A percentile compares a stretch with the other conserved stretches of the same genome.
phyloP scores from a whole-genome alignment of 1,140 invertebrate species.

The Drosophila murphyi region DNA sequence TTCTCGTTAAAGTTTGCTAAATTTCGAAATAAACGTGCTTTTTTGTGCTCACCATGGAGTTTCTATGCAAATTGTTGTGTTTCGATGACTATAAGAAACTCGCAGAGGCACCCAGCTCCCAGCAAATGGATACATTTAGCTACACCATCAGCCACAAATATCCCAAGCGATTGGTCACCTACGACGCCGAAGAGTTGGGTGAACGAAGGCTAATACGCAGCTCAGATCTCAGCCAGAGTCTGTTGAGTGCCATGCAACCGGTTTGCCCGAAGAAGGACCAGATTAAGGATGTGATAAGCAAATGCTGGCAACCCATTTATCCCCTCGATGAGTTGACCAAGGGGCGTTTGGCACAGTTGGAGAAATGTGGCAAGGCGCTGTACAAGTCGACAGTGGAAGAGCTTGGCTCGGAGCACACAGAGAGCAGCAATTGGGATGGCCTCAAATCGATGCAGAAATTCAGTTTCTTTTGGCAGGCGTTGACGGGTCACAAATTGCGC shows the following conservation, averaged over 20 bases:
- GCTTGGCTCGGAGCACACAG: fast-evolving
- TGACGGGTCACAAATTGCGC: constrained; percentile 32
- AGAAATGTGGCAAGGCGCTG: constrained; percentile 8
- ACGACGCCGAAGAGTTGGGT: constrained; percentile 49
- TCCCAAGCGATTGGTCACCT: constrained; percentile 53
- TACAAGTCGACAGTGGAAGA: not conserved
- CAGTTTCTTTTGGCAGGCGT: constrained; percentile 53
- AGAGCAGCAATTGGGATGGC: constrained; percentile 12
- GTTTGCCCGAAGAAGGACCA: not conserved
- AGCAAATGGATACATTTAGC: not conserved
- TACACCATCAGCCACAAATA: constrained; percentile 55
- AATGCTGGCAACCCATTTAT: not conserved
- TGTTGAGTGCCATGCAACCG: not conserved
- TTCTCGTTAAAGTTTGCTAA: not conserved
- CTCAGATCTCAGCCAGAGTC: constrained; percentile 26
- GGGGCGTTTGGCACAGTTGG: not conserved
- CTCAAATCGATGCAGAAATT: constrained; percentile 41
- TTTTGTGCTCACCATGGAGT: constrained; percentile 30
- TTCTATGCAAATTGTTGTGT: constrained; percentile 25
- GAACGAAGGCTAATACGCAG: constrained; percentile 50
- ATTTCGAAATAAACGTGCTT: constrained; percentile 8
- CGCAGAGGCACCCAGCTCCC: not conserved
- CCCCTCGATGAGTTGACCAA: not conserved
- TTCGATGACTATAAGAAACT: constrained; percentile 4
- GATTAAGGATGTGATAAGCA: not conserved